Base-by-base conservation (phyloP, 30 jellyfish, hydroid and myxozoan genomes). In the Nemopilema nomurai region DNA sequence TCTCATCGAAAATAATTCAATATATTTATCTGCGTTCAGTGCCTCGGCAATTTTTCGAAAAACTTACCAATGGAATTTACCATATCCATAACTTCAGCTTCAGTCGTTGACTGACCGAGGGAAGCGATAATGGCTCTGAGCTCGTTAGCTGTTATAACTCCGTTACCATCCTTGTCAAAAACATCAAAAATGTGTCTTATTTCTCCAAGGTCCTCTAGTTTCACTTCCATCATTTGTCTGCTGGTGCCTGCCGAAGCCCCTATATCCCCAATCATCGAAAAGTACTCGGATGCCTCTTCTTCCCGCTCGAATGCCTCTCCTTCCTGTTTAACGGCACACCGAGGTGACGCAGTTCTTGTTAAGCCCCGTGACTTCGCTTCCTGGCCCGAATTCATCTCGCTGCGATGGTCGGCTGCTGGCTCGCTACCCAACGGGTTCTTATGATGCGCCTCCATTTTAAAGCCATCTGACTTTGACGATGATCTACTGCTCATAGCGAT, bases 71-170 rank as follows among this genome's bases (percentile, higher is more conserved):
- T 83, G 24, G 91, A 83, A 25, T 83, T 64, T 25, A 83, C 82
- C 80, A 83, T 83, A 41, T 83, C 91, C 86, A 83, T 83, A 0
- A 69, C 79, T 66, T 83, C 91, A n/a, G 91, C 91, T 33, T 83
- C 91, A 0, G 91, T 83, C 21, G 91, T 83, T 70, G 91, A 83
- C 72, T 83, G 91, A 20, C 86, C 86, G 25, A 83, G 62, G 17
- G 91, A 83, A 8, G 86, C 68, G 32, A 83, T 70, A 0, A 83
- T 65, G 1, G 76, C 16, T 29, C 91, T 76, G 26, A 83, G 78
- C 24, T 83, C 91, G 52, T 69, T 83, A 18, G 86, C 91, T 25
- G 91, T 69, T 53, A 83, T 83, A 26, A 62, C 76, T 27, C 91
- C 91, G 27, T 83, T 74, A 52, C 70, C 31, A 32, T 83, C 91